Base-by-base conservation (phyloP, 2,797 vertebrate species). In the Lithobates sylvaticus region DNA sequence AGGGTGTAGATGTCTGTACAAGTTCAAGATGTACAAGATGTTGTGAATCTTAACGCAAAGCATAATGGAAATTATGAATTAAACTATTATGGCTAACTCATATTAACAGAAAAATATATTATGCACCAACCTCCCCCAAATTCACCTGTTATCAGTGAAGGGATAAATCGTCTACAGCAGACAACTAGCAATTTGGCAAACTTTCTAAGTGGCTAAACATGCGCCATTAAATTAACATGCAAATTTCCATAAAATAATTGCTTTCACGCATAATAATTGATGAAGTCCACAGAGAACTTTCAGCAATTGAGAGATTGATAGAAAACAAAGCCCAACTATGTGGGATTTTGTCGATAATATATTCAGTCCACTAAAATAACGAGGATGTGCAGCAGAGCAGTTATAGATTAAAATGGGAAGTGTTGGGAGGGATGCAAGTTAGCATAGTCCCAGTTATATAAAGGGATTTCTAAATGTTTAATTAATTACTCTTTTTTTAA, bases 221-320 rank as follows among this genome's bases (percentile, higher is more conserved):
- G 54, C 47, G 73, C 70, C 34, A 82, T 50, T 82, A 82, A 73
- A 82, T 82, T 50, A 73, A 82, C 50, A 50, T 82, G 80, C 72
- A 39, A 73, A 82, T 82, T 82, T 82, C 80, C 80, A 82, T 82
- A 82, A 82, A 70, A 82, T 82, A 82, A 82, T 82, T 82, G 80
- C 80, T 82, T 82, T 74, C 54, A 73, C 70, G 54, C 80, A 82
- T 82, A 73, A 82, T 73, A 82, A 82, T 82, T 82, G 80, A 74
- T 70, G 32, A 15, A 73, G 69, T 82, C 80, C 54, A 82, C 80
- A 82, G 80, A 73, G 80, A 74, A 82, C 70, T 23, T 74, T 74
- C 70, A 74, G 80, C 80, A 82, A 82, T 73, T 82, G 69, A 82
- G 72, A 73, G 80, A 82, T 82, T 82, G 80, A 73, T 73, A 82